Conservation (phyloP, 2,797 vertebrate species). For the Oryzias sinensis region DNA sequence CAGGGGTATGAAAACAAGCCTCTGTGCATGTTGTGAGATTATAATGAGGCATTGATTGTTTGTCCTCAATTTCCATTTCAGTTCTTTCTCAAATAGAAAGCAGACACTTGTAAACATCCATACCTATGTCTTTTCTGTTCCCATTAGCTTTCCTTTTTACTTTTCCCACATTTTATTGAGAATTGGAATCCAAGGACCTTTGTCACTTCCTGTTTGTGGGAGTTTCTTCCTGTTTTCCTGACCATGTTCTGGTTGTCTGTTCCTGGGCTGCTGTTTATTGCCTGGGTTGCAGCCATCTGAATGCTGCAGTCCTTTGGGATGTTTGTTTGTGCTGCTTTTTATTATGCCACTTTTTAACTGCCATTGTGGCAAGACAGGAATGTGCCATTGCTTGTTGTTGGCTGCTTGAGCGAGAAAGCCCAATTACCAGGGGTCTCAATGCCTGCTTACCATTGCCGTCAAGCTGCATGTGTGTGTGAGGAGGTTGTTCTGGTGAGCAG, state of each 20-base stretch:
- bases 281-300: constrained; percentile 59
- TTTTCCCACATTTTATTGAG: constrained; percentile 33
- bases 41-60: constrained; percentile 80
- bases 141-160: constrained; percentile 70
- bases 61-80: constrained; percentile 77
- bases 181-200: constrained; percentile 31
- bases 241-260: constrained; percentile 52
- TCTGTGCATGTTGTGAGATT: constrained; percentile 63
- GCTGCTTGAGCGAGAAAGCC: constrained; percentile 70
- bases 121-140: constrained; percentile 71
- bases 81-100: constrained; percentile 70
- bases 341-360: constrained; percentile 67
- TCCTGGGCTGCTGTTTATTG: constrained; percentile 59
- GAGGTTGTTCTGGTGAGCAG: constrained; percentile 68
- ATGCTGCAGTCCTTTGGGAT: constrained; percentile 64
- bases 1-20: constrained; percentile 77
- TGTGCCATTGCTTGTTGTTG: constrained; percentile 72
- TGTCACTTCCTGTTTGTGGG: constrained; percentile 68
- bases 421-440: constrained; percentile 71
- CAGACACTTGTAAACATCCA: constrained; percentile 78
- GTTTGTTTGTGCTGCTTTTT: constrained; percentile 77
- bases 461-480: constrained; percentile 26
- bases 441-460: constrained; percentile 52
- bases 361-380: constrained; percentile 77
- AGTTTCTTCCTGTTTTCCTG: constrained; percentile 69